Evolutionary conservation across 2,113 vertebrate genomes (phyloP).

Genomic region (Gavia stellata): DNA sequence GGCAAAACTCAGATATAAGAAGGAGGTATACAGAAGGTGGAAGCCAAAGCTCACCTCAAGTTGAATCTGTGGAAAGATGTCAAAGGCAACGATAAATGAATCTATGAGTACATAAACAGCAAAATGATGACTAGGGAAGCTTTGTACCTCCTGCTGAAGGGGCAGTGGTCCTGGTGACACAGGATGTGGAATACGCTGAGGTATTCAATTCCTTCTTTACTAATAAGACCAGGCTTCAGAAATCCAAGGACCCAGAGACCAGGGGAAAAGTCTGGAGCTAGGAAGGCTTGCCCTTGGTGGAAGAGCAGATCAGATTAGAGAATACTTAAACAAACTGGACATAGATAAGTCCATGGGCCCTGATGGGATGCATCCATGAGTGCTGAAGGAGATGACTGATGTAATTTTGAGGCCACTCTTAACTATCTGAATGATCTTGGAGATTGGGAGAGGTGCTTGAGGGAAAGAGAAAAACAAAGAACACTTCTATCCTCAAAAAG

Average conservation of each 20-base stretch:
- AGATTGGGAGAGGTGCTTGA: neutral
- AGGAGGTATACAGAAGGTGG: neutral
- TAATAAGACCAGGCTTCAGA: neutral
- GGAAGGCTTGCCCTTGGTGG: neutral
- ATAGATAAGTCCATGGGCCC: neutral
- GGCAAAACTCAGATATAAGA: neutral
- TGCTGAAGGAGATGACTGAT: neutral
- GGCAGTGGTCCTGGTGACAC: neutral
- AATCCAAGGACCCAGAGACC: neutral
- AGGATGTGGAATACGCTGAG: neutral
- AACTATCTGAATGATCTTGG: neutral
- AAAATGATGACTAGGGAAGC: neutral
- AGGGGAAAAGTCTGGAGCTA: neutral
- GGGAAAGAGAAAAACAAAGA: neutral
- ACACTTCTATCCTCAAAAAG: neutral
- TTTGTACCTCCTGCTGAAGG: neutral
- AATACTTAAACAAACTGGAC: neutral
- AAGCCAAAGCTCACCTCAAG: neutral
- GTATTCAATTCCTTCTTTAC: neutral
- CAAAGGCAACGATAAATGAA: neutral
- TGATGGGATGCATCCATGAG: neutral
- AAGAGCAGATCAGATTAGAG: neutral
- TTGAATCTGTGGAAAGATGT: neutral
- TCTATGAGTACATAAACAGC: neutral
- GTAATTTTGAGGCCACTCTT: neutral